These are phyloP conservation scores for Morpho achilles DNA, from an alignment of 2,888 invertebrate species.

Conservation along the genomic window DNA sequence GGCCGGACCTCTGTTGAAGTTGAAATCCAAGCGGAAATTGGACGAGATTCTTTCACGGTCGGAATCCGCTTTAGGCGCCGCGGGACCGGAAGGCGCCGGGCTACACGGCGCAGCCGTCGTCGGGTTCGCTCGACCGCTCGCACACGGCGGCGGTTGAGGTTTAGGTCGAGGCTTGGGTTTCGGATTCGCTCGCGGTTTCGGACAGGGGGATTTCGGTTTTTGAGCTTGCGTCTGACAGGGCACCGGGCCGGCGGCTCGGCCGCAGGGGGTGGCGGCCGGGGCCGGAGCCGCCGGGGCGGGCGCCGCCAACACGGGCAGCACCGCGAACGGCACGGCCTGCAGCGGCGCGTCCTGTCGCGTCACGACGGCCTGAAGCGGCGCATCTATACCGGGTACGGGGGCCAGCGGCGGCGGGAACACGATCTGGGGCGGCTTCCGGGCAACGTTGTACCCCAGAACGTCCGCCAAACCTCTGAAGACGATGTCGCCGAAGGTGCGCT, in stretches of 20 bases:
- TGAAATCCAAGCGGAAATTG: slow-evolving; percentile 62
- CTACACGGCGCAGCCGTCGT: slow-evolving; percentile 33
- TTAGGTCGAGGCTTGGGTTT: slow-evolving; percentile 35
- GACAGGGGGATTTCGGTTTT: slow-evolving; percentile 27
- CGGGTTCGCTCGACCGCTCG: slow-evolving; percentile 57
- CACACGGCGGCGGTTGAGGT: slow-evolving; percentile 53
- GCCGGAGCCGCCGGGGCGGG: slow-evolving; percentile 5
- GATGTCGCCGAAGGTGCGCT: slow-evolving; percentile 71
- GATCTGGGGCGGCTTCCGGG: slow-evolving; percentile 53
- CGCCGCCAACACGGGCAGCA: slow-evolving; percentile 27
- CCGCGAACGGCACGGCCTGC: slow-evolving; percentile 36
- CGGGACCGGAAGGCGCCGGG: slow-evolving; percentile 4
- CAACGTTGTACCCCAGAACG: slow-evolving; percentile 66
- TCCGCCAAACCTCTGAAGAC: slow-evolving; percentile 74
- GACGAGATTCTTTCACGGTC: slow-evolving; percentile 59
- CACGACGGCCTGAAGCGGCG: slow-evolving; percentile 54
- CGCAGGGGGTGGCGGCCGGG: slow-evolving; percentile 15
- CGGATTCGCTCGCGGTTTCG: slow-evolving; percentile 35
- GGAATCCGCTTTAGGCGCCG: slow-evolving; percentile 40
- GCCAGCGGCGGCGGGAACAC: slow-evolving; percentile 66
- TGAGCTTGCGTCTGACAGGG: slow-evolving; percentile 36
- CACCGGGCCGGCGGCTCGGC: slow-evolving; percentile 39
- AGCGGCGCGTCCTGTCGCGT: slow-evolving; percentile 57
- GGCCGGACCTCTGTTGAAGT: slow-evolving; percentile 57
- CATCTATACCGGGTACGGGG: slow-evolving; percentile 63